These are phyloP conservation scores for Sakesphorus luctuosus DNA, from an alignment of 2,113 vertebrate genomes.

Conservation along the genomic window DNA sequence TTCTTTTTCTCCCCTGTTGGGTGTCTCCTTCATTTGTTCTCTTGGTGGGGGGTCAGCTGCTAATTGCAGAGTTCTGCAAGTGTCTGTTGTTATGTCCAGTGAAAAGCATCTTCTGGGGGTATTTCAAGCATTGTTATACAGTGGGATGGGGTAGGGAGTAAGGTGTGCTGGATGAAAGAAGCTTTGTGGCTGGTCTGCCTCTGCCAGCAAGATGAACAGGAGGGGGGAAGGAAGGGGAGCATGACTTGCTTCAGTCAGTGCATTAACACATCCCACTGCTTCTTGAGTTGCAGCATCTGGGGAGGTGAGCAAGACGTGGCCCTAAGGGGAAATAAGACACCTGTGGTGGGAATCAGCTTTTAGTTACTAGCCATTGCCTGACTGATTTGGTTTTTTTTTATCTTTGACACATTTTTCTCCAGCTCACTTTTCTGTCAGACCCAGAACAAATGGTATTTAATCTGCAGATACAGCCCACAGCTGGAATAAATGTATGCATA, in stretches of 20 bases:
- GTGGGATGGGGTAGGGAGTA: neutral
- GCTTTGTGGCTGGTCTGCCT: neutral
- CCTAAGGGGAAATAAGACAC: conserved; percentile 27
- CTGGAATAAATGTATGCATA: conserved; percentile 36
- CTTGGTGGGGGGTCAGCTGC: neutral
- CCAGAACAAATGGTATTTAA: conserved; percentile 26
- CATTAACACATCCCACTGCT: neutral
- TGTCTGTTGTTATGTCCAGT: neutral
- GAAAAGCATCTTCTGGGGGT: neutral
- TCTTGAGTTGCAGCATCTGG: neutral
- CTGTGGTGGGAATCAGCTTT: neutral
- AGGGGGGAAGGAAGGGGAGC: neutral
- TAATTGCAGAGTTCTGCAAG: neutral
- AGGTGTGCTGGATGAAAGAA: neutral
- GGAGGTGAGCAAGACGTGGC: neutral
- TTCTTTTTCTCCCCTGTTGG: neutral
- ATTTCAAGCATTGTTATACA: neutral
- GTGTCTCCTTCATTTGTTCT: neutral
- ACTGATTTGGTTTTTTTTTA: neutral
- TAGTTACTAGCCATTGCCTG: neutral
- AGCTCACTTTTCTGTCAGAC: neutral
- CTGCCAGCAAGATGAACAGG: neutral
- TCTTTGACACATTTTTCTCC: conserved; percentile 3
- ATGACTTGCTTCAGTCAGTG: neutral
- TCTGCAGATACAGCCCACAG: neutral